Base-by-base conservation (phyloP, 2,113 vertebrate species). In the Herpetotheres cachinnans region DNA sequence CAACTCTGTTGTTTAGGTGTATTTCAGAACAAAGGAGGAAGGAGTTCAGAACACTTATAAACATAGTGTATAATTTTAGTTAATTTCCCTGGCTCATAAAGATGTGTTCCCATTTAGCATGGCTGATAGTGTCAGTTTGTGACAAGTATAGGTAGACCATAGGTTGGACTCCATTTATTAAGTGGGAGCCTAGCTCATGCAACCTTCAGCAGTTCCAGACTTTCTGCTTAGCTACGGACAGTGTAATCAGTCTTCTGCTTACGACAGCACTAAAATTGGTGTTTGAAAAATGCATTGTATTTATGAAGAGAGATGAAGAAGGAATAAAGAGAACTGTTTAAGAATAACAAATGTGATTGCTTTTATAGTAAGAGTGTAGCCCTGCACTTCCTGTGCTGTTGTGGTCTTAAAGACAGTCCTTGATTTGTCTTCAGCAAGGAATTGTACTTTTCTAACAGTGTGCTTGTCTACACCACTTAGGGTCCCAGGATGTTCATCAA, bases 281-380 rank as follows among this genome's bases (percentile, higher is more conserved):
- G 27, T 82, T 89, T 86, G 42, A 86, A 93, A 93, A 92, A 84
- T 69, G 11, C 13, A 13, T 17, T 74, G 29, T 63, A 29, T 93
- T 72, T 86, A 62, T 56, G 30, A 86, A 74, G 47, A 77, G 17
- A 65, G 17, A 61, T 7, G n/a, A 63, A 55, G n/a, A 58, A 59
- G 10, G 15, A 62, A 55, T 56, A 86, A 52, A 80, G 9, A 95
- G 16, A 80, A 25, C 21, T 26, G 21, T 66, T 91, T 67, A 92
- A 86, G 86, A 78, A 76, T 47, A 89, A 72, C 20, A 91, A 94
- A 95, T 93, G 66, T 92, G 96, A 78, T 85, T 65, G 52, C 56
- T 70, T 86, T 80, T 90, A 25, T 44, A 90, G 80, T 67, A 78
- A 59, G 47, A 63, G 16, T 66, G 47, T 4, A n/a, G 50, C 29